phyloP scores from a whole-genome alignment of 2,113 vertebrate genomes.

The Clupea harengus region DNA sequence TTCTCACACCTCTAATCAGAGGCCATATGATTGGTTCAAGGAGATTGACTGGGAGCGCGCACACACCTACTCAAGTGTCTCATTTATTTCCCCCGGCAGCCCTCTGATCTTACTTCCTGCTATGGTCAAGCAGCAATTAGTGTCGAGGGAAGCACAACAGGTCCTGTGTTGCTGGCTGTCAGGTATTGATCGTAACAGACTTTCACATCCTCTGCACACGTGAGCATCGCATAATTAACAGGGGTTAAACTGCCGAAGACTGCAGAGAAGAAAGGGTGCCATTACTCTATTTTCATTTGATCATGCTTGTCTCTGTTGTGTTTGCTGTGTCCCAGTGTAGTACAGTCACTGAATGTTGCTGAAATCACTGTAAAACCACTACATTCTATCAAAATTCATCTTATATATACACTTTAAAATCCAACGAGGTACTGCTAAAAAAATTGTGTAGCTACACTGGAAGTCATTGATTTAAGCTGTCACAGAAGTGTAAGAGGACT shows the following conservation, averaged over 20 bases:
- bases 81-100: not conserved
- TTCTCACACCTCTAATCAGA: not conserved
- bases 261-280: not conserved
- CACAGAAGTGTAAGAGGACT: not conserved
- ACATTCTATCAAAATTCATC: not conserved
- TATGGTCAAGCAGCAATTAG: constrained; percentile 1
- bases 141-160: not conserved
- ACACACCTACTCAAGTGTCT: not conserved
- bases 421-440: not conserved
- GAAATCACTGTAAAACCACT: too few species aligned
- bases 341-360: not conserved
- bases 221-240: not conserved
- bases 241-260: not conserved
- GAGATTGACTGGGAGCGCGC: not conserved
- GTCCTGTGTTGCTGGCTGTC: not conserved
- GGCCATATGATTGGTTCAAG: not conserved
- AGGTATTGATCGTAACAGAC: constrained; percentile 1
- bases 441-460: not conserved
- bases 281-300: not conserved
- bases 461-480: not conserved
- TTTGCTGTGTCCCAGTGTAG: not conserved
- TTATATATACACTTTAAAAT: not conserved
- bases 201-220: not conserved
- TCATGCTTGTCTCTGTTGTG: not conserved
- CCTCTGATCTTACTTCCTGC: constrained; percentile 12